Percentiles rank a stretch among this genome's conserved stretches.
These are phyloP conservation scores for Phrixothrix hirtus DNA, from an alignment of 2,888 invertebrate genomes.

Conservation along the genomic window DNA sequence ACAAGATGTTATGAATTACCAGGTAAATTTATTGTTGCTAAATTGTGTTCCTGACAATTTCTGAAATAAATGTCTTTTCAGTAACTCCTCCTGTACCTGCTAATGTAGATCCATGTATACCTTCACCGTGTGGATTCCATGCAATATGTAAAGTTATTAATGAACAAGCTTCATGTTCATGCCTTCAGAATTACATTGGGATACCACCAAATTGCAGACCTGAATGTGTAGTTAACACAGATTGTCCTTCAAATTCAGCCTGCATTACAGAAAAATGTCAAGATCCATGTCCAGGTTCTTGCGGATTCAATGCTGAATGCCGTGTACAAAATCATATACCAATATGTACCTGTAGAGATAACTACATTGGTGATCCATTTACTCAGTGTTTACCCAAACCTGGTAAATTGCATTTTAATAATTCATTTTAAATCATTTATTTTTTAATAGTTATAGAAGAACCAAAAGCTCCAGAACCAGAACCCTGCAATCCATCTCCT, in stretches of 20 bases:
- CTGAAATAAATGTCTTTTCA: no score
- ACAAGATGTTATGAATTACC: conserved; percentile 61
- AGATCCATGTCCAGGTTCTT: conserved; percentile 75
- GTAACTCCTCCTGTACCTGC: conserved; percentile 42
- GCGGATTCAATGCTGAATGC: conserved; percentile 62
- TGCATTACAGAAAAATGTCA: conserved; percentile 74
- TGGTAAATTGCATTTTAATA: no score
- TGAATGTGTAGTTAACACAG: conserved; percentile 71
- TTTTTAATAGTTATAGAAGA: no score
- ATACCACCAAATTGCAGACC: conserved; percentile 75
- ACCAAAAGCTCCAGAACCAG: conserved; percentile 38
- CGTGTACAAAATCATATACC: conserved; percentile 65
- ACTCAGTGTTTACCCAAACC: conserved; percentile 53
- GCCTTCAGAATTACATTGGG: conserved; percentile 70
- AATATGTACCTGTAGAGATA: conserved; percentile 62
- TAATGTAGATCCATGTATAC: conserved; percentile 60
- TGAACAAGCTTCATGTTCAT: conserved; percentile 70
- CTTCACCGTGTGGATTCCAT: conserved; percentile 77
- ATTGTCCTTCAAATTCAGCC: conserved; percentile 67
- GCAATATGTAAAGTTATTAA: conserved; percentile 69
- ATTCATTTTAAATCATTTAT: background rate
- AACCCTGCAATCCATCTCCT: conserved; percentile 76
- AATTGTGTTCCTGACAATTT: no score
- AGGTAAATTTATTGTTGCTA: no score
- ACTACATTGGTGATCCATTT: conserved; percentile 65